Evolutionary conservation across 1,140 invertebrate genomes (phyloP).

Genomic region (Drosophila tsacasi): DNA sequence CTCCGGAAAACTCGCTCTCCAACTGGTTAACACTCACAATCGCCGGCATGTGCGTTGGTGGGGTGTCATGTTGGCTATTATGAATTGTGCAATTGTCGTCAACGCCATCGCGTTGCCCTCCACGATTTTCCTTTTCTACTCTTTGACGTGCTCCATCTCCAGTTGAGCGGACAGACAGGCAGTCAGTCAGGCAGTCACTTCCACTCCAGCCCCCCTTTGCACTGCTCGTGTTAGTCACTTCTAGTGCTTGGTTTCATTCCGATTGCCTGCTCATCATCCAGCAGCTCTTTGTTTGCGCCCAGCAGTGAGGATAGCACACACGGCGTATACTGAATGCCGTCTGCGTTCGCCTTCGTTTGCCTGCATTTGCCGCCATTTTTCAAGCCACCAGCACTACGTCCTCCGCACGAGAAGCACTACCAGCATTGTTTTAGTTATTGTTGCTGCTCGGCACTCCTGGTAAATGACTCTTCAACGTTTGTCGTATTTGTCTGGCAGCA

Average conservation of each 20-base stretch:
- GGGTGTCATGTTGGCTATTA: constrained; percentile 75
- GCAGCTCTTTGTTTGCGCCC: constrained; percentile 72
- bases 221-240: constrained; percentile 28
- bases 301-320: constrained; percentile 50
- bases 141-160: constrained; percentile 20
- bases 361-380: constrained; percentile 69
- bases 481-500: constrained; percentile 75
- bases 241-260: constrained; percentile 60
- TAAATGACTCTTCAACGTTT: constrained; percentile 83
- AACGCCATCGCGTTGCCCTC: constrained; percentile 60
- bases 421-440: constrained; percentile 26
- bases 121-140: constrained; percentile 17
- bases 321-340: constrained; percentile 60
- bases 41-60: constrained; percentile 14
- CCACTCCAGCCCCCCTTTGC: neutral
- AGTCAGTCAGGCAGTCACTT: constrained; percentile 18
- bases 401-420: constrained; percentile 9
- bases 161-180: constrained; percentile 34
- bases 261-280: constrained; percentile 59
- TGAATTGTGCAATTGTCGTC: constrained; percentile 83
- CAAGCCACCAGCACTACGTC: constrained; percentile 38
- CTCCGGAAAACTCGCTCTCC: constrained; percentile 32
- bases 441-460: constrained; percentile 61
- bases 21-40: constrained; percentile 58
- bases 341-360: constrained; percentile 62